A percentile compares a stretch with the other conserved stretches of the same genome.
These are phyloP conservation scores for Zosterops borbonicus DNA, from an alignment of 2,113 vertebrate genomes.

Conservation along the genomic window DNA sequence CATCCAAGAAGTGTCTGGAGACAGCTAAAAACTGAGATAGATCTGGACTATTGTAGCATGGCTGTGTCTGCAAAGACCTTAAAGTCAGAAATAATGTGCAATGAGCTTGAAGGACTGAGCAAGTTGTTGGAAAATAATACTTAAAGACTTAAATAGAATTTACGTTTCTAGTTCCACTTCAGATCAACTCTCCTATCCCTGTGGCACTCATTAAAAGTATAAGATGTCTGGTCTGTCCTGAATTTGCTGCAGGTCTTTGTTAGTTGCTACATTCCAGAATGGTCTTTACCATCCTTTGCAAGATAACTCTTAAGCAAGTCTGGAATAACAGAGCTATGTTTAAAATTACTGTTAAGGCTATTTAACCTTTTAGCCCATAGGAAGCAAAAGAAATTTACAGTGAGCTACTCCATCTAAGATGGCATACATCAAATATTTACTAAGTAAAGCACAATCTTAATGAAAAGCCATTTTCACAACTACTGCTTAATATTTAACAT, in stretches of 20 bases:
- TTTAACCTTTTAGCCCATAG: neutral
- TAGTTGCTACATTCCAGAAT: neutral
- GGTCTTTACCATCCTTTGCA: neutral
- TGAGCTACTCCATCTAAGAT: neutral
- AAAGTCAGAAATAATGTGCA: neutral
- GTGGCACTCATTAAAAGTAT: neutral
- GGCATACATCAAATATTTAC: neutral
- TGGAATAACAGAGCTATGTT: neutral
- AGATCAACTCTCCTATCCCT: neutral
- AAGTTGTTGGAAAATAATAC: neutral
- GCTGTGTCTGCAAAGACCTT: neutral
- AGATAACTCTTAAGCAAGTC: neutral
- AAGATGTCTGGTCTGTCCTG: neutral
- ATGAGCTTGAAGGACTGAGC: neutral
- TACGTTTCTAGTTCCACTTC: neutral
- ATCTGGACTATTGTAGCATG: neutral
- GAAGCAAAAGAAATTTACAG: neutral
- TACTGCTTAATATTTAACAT: neutral
- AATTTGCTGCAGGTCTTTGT: neutral
- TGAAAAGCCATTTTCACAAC: neutral
- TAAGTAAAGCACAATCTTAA: neutral
- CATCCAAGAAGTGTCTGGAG: neutral
- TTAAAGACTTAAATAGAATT: neutral
- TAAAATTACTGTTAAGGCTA: neutral
- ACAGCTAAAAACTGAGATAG: neutral